Conservation (phyloP, 2,113 vertebrate species). For the Bubo blakistoni region DNA sequence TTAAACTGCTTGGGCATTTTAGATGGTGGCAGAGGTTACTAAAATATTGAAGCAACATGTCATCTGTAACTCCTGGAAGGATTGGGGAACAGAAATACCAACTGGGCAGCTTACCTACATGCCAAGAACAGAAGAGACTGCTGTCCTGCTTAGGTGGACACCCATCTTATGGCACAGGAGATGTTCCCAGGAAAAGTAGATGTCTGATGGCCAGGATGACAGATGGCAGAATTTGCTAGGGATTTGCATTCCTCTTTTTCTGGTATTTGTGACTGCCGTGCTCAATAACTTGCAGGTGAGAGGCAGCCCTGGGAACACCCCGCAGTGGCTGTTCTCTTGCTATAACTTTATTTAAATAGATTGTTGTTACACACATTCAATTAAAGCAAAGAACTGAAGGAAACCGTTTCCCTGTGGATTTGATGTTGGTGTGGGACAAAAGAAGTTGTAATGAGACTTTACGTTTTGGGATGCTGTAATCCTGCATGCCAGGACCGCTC, state of each 20-base stretch:
- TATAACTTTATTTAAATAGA: background rate
- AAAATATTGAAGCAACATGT: constrained; percentile 19
- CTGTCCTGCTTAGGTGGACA: background rate
- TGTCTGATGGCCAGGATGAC: background rate
- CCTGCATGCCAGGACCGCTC: background rate
- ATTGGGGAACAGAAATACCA: background rate
- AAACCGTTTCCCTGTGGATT: background rate
- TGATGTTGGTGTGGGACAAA: background rate
- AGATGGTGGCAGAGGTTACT: constrained; percentile 1
- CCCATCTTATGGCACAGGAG: background rate
- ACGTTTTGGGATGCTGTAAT: background rate
- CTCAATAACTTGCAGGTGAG: rapidly evolving
- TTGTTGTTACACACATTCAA: rapidly evolving
- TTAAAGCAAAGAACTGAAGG: background rate
- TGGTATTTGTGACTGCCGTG: background rate
- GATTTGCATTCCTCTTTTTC: background rate
- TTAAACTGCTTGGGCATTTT: constrained; percentile 8
- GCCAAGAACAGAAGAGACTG: background rate
- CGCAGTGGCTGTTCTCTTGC: rapidly evolving
- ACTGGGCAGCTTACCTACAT: background rate
- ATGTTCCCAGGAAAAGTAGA: background rate
- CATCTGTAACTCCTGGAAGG: background rate
- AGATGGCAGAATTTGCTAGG: background rate
- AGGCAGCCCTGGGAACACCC: background rate
- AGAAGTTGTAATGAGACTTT: background rate